These are phyloP conservation scores for Caenorhabditis uteleia DNA, from an alignment of 2,888 invertebrate species.

Conservation along the genomic window DNA sequence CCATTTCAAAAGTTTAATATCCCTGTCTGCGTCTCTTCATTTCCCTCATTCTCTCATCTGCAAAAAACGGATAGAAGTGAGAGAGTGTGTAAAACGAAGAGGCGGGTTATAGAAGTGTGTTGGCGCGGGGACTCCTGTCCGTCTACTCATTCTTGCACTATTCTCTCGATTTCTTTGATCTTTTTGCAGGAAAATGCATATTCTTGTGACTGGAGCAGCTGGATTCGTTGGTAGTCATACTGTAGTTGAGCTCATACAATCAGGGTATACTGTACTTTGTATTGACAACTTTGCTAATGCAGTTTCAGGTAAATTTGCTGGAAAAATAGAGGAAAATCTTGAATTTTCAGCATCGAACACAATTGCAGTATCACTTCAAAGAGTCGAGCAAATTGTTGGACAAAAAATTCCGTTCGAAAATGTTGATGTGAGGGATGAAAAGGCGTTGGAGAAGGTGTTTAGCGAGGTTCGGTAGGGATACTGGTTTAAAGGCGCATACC, in stretches of 20 bases:
- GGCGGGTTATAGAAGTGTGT: too few species aligned
- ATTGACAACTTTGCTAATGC: conserved; percentile 92
- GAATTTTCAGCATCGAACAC: conserved; percentile 23
- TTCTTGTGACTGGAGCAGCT: conserved; percentile 93
- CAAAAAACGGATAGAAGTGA: too few species aligned
- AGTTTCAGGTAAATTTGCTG: conserved; percentile 75
- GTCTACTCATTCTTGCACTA: too few species aligned
- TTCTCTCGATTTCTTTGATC: too few species aligned
- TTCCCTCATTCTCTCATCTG: too few species aligned
- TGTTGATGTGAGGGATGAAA: conserved; percentile 52
- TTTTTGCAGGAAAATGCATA: conserved; percentile 68
- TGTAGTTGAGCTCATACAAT: conserved; percentile 84
- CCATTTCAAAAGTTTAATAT: too few species aligned
- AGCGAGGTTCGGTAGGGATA: conserved; percentile 72
- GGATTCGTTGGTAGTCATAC: conserved; percentile 98
- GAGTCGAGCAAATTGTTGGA: conserved; percentile 83
- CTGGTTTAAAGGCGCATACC: too few species aligned
- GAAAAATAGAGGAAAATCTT: background rate
- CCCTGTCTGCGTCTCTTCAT: too few species aligned
- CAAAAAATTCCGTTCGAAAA: conserved; percentile 73
- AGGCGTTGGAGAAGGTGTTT: conserved; percentile 56
- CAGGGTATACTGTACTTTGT: conserved; percentile 85
- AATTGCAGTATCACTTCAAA: conserved; percentile 74
- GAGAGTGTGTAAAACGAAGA: too few species aligned
- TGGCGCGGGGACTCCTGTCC: too few species aligned